A percentile compares a stretch with the other conserved stretches of the same genome.
Conservation (phyloP, 2,888 invertebrate genomes). For the Chouioia cunea region DNA sequence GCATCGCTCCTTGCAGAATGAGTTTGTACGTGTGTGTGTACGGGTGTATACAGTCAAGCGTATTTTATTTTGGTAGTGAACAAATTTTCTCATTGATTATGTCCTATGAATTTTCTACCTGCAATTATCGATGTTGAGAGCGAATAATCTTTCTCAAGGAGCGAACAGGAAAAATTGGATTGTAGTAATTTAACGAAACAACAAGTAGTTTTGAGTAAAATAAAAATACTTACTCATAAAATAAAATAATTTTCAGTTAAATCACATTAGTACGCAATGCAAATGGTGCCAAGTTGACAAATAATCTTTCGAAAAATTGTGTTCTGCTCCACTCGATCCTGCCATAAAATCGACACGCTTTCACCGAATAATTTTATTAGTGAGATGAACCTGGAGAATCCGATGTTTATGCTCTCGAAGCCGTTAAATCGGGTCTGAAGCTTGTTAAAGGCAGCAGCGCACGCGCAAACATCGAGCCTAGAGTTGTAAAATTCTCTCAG, state of each 20-base stretch:
- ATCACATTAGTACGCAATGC: too few relatives aligned
- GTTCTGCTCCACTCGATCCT: background rate
- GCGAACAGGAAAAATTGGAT: too few relatives aligned
- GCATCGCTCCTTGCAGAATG: background rate
- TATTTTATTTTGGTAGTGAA: background rate
- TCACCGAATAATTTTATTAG: slow-evolving; percentile 33
- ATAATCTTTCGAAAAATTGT: background rate
- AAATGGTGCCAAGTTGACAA: too few relatives aligned
- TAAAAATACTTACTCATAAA: too few relatives aligned
- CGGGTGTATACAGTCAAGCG: background rate
- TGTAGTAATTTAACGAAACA: too few relatives aligned
- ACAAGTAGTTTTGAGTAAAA: too few relatives aligned
- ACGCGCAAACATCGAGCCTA: slow-evolving; percentile 1
- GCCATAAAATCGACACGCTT: slow-evolving; percentile 28
- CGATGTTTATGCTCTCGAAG: slow-evolving; percentile 37
- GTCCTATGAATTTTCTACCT: too few relatives aligned
- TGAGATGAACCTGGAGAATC: slow-evolving; percentile 28
- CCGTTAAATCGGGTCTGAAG: slow-evolving; percentile 28
- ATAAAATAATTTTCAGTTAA: too few relatives aligned
- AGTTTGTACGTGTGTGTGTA: background rate
- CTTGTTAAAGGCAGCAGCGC: too few relatives aligned
- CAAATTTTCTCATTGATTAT: too few relatives aligned
- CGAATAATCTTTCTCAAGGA: too few relatives aligned
- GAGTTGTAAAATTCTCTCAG: slow-evolving; percentile 37
- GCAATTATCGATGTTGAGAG: too few relatives aligned